Evolutionary conservation across 1,140 invertebrate species (phyloP), one percentile per base, ranked within the genome.

Genomic region (Choristoneura fumiferana): DNA sequence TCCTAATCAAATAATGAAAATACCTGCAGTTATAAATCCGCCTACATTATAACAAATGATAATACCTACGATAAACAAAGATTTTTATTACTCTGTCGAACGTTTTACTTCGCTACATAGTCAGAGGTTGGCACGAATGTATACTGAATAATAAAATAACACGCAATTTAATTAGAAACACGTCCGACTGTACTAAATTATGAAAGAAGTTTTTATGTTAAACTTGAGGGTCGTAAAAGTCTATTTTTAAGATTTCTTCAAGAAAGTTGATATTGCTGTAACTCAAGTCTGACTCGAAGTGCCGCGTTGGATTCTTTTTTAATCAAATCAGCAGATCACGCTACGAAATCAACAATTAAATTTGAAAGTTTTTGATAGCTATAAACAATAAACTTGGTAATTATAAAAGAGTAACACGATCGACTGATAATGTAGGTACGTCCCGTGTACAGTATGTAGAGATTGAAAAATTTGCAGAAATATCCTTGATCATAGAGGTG

Each of bases 41-140:
- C 43, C 43, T 49, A 49, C 43, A 29, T 43, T 43, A 43, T 49
- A 49, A 49, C 43, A 49, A 49, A 49, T 49, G 43, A 49, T 49
- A 12, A 49, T 49, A 17, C 6, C 43, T 13, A 49, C 43, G 29
- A 49, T 49, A 49, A 49, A 49, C 18, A 49, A 49, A 13, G 43
- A 29, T 49, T 49, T 49, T 49, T 49, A 49, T 49, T 49, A 49
- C 43, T 6, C 43, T 29, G 43, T 49, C 43, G 43, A 49, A 49
- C 14, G 43, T 49, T 49, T 49, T 33, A 49, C 10, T 12, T 33
- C 10, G 6, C 43, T 14, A 49, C 43, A 49, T 49, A 49, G 43
- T 49, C 22, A 29, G 22, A 49, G 43, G 17, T 49, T 49, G 43
- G 43, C 43, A 49, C 40, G 40, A 29, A 29, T 45, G 13, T 49